phyloP scores from a whole-genome alignment of 2,113 vertebrate species.

The Nothobranchius furzeri region DNA sequence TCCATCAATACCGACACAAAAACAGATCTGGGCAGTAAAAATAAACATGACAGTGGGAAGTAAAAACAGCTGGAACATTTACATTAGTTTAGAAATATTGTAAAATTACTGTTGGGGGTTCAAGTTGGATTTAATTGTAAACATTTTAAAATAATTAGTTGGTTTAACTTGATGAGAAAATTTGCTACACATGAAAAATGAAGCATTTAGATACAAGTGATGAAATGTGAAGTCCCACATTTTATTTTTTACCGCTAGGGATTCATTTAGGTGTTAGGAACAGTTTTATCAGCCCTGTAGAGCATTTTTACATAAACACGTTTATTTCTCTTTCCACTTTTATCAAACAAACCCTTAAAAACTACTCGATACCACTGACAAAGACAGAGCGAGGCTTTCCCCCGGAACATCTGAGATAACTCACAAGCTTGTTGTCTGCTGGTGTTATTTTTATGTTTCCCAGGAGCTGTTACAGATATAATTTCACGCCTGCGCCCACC shows the following conservation, averaged over 20 bases:
- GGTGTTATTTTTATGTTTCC: conserved; percentile 11
- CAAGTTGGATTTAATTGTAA: too few species aligned
- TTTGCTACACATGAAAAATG: conserved; percentile 24
- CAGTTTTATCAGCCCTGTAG: conserved; percentile 1
- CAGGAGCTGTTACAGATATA: conserved; percentile 3
- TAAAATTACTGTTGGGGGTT: too few species aligned
- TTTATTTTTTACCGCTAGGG: too few species aligned
- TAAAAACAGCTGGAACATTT: too few species aligned
- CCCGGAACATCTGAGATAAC: conserved; percentile 11
- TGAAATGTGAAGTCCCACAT: too few species aligned
- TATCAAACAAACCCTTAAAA: conserved; percentile 4
- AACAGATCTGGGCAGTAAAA: too few species aligned
- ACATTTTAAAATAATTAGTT: too few species aligned
- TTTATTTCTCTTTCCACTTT: conserved; percentile 1
- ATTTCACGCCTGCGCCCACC: conserved; percentile 23
- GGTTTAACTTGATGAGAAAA: neutral
- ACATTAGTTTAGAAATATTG: too few species aligned
- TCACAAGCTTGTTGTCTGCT: neutral
- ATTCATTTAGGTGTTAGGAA: conserved; percentile 16
- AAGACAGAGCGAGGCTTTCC: neutral
- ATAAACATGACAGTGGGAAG: too few species aligned
- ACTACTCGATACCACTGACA: neutral
- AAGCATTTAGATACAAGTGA: conserved; percentile 1
- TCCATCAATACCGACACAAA: too few species aligned
- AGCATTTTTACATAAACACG: neutral